Conservation (phyloP, 2,797 vertebrate species). For the Peromyscus nudipes region DNA sequence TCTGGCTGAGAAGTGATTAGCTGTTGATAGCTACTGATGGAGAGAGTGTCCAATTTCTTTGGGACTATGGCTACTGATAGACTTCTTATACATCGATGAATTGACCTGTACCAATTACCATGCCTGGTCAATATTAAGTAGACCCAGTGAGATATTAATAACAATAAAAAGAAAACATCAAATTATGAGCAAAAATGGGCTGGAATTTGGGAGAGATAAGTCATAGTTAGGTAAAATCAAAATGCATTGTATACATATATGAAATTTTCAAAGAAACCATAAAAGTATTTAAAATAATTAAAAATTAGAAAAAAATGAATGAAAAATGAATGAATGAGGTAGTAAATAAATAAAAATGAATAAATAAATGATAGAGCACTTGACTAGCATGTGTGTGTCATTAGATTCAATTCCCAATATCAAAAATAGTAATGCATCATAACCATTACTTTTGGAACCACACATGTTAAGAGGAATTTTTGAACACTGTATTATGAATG, state of each 20-base stretch:
- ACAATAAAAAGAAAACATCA: neutral
- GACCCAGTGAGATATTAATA: neutral
- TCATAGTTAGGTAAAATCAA: neutral
- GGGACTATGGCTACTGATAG: neutral
- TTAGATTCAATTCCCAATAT: neutral
- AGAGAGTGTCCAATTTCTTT: no score
- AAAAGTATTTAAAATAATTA: neutral
- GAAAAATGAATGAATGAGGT: neutral
- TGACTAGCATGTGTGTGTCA: neutral
- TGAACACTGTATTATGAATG: neutral
- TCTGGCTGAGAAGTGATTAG: neutral
- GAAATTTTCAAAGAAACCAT: neutral
- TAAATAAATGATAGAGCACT: neutral
- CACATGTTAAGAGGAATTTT: neutral
- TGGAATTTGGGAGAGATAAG: neutral
- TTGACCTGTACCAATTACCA: neutral
- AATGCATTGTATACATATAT: neutral
- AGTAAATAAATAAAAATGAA: neutral
- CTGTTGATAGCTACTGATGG: neutral
- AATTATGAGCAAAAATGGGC: neutral
- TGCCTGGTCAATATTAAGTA: neutral
- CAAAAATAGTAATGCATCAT: neutral
- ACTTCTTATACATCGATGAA: neutral
- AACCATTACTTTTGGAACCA: neutral
- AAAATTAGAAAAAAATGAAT: neutral